Percentiles rank a stretch among this genome's conserved stretches.
Evolutionary conservation across 2,888 invertebrate species (phyloP).

Genomic region (Tipula helvola): DNA sequence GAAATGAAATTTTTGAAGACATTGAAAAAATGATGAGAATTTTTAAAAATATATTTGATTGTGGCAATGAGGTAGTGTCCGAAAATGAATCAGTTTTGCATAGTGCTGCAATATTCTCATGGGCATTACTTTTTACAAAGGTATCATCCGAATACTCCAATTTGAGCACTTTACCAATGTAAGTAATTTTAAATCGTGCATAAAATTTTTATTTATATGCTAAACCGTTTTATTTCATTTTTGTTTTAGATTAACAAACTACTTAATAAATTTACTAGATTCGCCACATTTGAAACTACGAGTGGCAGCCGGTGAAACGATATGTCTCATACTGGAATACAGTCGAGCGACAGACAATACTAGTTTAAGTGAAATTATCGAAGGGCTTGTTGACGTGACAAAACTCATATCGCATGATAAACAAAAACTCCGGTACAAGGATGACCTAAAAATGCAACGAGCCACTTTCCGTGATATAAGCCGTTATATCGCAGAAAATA

Average conservation of each 20-base stretch:
- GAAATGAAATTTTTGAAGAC: constrained; percentile 65
- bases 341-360: constrained; percentile 48
- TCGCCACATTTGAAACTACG: constrained; percentile 70
- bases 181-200: constrained; percentile 34
- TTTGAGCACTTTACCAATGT: constrained; percentile 34
- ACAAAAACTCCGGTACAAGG: constrained; percentile 87
- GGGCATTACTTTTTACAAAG: constrained; percentile 81
- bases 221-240: neutral
- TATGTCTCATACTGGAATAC: constrained; percentile 66
- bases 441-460: constrained; percentile 86
- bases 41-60: constrained; percentile 59
- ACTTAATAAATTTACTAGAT: constrained; percentile 62
- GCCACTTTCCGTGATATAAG: constrained; percentile 91
- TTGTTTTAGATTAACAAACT: constrained; percentile 26
- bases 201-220: neutral
- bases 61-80: constrained; percentile 43
- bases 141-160: constrained; percentile 51
- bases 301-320: constrained; percentile 64
- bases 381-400: constrained; percentile 55
- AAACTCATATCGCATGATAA: constrained; percentile 81
- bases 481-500: constrained; percentile 61
- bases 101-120: constrained; percentile 76
- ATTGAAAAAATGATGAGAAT: constrained; percentile 61
- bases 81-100: constrained; percentile 63
- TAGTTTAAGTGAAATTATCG: constrained; percentile 45